Base-by-base conservation (phyloP, 2,113 vertebrate species). In the Microcebus griseorufus region DNA sequence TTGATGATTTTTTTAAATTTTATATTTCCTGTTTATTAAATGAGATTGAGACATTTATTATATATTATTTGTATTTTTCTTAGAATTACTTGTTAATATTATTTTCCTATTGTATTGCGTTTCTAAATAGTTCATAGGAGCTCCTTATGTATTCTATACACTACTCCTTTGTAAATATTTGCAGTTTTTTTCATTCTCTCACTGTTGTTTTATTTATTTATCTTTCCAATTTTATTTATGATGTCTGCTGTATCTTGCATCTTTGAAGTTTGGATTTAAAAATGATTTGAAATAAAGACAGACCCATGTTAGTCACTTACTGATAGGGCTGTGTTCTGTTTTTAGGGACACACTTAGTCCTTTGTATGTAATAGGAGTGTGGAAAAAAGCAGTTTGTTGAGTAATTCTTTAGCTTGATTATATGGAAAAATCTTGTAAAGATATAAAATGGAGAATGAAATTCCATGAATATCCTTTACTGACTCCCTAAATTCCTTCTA, bases 261-360 rank as follows among this genome's bases (percentile, higher is more conserved):
- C 84, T 93, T 81, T 58, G 25, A 93, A n/a, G 25, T 51, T 95
- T 90, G 51, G 0, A 80, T 93, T 96, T 70, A 55, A 69, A 95
- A 88, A 23, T 90, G 9, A 89, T 48, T 81, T 53, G 45, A 53
- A 79, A 53, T 79, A 53, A 79, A 53, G 75, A 53, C 34, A 45
- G 29, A 76, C 16, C 11, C 6, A 10, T 60, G 17, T 53, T 79
- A 55, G 37, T 72, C 25, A 58, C 37, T 37, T 55, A 88, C 4
- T 42, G 62, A 17, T 42, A 42, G 53, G 13, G 60, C 34, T 65
- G 6, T 60, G 0, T 78, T 69, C 4, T 89, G 16, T 70, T 16
- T 69, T 45, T 53, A 5, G 14, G 12, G 32, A 65, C 13, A 67
- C 22, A 9, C 1, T 48, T 91, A 55, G 22, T 65, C 23, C 9